Evolutionary conservation across 1,140 invertebrate genomes (phyloP), one percentile per base, ranked within the genome.

Genomic region (Ptiloglossa arizonensis): DNA sequence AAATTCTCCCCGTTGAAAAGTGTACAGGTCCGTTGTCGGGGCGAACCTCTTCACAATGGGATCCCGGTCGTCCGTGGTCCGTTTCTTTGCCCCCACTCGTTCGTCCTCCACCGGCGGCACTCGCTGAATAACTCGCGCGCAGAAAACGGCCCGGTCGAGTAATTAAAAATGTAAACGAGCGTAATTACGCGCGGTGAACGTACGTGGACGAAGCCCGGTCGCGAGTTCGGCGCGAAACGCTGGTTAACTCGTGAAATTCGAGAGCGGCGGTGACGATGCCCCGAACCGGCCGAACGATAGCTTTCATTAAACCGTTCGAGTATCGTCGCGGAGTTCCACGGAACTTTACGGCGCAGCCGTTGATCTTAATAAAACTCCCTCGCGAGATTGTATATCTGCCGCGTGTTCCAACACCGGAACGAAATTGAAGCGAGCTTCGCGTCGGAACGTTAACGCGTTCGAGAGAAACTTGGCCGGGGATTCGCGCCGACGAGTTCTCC

Each of bases 291-390:
- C 68, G 72, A 72, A 84, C 72, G 74, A 83, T 82, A 32, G 81
- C 54, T 82, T 74, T 83, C 78, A 80, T 82, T 82, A 82, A 75
- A 82, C 35, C 35, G 59, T 8, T 41, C 9, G 69, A 82, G 76
- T 79, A 68, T 78, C 70, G 80, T 24, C 44, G 11, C 19, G 48
- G 54, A 22, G 69, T 71, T 71, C 11, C n/a, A n/a, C 6, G 50
- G 48, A 79, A 52, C 63, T 82, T 48, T 22, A 38, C 56, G 19
- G 22, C 27, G 32, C 57, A 27, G 44, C 75, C 59, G 75, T 44
- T 54, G 68, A 56, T 17, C 63, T 64, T 80, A 71, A 81, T 81
- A 77, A 81, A 81, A 81, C 74, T 68, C 46, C 15, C 38, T 41
- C 27, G 44, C 52, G 68, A 70, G 78, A 67, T 80, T 80, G 67